A percentile compares a stretch with the other conserved stretches of the same genome.
phyloP scores from a whole-genome alignment of 2,888 invertebrate genomes.

The Nomada hirtipes region DNA sequence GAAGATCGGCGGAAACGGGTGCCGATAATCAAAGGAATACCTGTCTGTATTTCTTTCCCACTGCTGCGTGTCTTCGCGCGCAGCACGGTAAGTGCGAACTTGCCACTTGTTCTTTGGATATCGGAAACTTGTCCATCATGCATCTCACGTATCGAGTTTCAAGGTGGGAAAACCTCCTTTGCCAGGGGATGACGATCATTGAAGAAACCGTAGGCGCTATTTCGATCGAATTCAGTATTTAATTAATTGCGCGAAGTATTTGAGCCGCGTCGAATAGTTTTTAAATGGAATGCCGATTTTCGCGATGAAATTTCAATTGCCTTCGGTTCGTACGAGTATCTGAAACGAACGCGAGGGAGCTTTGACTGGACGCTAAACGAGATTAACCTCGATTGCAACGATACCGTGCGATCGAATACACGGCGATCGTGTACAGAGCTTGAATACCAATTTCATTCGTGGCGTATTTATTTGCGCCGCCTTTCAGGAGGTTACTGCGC shows the following conservation, averaged over 20 bases:
- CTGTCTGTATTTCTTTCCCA: constrained; percentile 2
- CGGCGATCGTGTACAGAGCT: neutral
- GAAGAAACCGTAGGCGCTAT: neutral
- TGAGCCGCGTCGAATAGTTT: no score
- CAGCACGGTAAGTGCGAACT: constrained; percentile 38
- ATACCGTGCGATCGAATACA: constrained; percentile 39
- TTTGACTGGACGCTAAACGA: constrained; percentile 29
- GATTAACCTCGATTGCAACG: constrained; percentile 55
- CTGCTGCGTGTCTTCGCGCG: neutral
- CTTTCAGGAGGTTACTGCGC: constrained; percentile 2
- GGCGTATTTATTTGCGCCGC: neutral
- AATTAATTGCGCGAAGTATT: no score
- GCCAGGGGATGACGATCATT: constrained; percentile 6
- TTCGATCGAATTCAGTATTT: no score
- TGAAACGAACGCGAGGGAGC: constrained; percentile 7
- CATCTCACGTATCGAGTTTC: constrained; percentile 12
- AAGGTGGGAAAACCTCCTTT: neutral
- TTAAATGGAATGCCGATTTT: neutral
- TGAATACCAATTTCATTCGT: constrained; percentile 27
- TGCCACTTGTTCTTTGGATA: constrained; percentile 8
- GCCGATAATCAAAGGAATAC: neutral
- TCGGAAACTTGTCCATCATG: neutral
- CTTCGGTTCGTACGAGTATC: neutral
- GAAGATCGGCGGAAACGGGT: neutral
- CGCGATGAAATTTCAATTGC: neutral